Percentiles rank a stretch among this genome's conserved stretches.
Conservation (phyloP, 2,797 vertebrate species). For the Xenentodon cancila region DNA sequence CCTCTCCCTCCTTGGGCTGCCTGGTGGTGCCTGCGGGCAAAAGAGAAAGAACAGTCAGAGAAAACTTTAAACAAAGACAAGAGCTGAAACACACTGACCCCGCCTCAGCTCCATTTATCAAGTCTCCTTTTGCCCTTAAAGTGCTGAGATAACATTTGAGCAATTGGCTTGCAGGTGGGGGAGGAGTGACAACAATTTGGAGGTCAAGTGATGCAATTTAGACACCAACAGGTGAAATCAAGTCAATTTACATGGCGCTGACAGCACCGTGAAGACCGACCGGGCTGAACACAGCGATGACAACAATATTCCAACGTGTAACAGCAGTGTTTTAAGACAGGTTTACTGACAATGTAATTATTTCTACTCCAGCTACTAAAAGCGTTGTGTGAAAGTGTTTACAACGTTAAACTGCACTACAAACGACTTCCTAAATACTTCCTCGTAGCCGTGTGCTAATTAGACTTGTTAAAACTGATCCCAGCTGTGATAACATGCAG, state of each 20-base stretch:
- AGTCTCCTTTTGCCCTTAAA: constrained; percentile 10
- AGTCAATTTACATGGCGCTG: constrained; percentile 55
- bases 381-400: constrained; percentile 27
- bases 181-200: constrained; percentile 36
- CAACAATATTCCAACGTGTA: constrained; percentile 27
- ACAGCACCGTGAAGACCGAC: constrained; percentile 41
- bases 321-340: constrained; percentile 10
- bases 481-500: constrained; percentile 58
- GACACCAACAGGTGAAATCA: constrained; percentile 60
- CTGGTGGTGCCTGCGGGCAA: constrained; percentile 92
- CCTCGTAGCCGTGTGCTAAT: constrained; percentile 57
- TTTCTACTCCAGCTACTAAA: constrained; percentile 6
- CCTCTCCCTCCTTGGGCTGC: constrained; percentile 98
- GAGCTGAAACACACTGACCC: constrained; percentile 23
- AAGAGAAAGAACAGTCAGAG: constrained; percentile 48
- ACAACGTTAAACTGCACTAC: constrained; percentile 44
- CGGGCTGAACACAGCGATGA: constrained; percentile 27
- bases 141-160: constrained; percentile 35
- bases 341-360: constrained; percentile 10
- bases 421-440: constrained; percentile 56
- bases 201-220: constrained; percentile 73
- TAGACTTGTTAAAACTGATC: constrained; percentile 67
- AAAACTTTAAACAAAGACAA: too few relatives aligned
- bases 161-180: not conserved
- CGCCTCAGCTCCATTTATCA: constrained; percentile 29